Evolutionary conservation across 1,140 invertebrate species (phyloP).

Genomic region (Hirudo medicinalis): DNA sequence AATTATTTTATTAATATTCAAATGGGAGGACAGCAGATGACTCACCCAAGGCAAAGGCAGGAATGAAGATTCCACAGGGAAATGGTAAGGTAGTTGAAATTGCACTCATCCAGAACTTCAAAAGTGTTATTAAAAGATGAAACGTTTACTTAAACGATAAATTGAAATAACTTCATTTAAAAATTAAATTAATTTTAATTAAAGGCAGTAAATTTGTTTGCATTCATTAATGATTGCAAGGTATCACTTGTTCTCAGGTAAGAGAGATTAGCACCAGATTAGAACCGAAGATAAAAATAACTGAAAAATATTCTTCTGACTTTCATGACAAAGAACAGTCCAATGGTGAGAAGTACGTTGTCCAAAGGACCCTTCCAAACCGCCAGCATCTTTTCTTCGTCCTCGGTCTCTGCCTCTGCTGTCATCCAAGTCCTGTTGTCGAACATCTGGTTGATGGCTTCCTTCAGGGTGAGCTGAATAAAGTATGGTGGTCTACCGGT

Average conservation of each 20-base stretch:
- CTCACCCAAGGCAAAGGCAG: conserved; percentile 75
- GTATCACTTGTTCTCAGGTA: neutral
- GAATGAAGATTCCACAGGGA: conserved; percentile 87
- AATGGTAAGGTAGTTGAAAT: conserved; percentile 87
- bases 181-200: neutral
- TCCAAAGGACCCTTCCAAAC: conserved; percentile 68
- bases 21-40: no score
- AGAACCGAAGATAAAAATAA: neutral
- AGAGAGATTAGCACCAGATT: neutral
- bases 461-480: conserved; percentile 12
- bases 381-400: conserved; percentile 63
- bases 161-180: no score
- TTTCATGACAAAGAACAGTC: conserved; percentile 70
- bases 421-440: conserved; percentile 82
- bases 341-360: conserved; percentile 72
- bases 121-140: conserved; percentile 22
- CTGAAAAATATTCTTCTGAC: conserved; percentile 47
- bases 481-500: neutral
- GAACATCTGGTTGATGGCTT: conserved; percentile 16
- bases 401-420: conserved; percentile 52
- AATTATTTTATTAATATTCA: neutral
- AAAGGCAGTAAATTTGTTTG: neutral
- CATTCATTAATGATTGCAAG: neutral
- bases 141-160: no score
- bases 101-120: conserved; percentile 79